A percentile compares a stretch with the other conserved stretches of the same genome.
These are phyloP conservation scores for Drymodes brunneopygia DNA, from an alignment of 2,113 vertebrate species.

Conservation along the genomic window DNA sequence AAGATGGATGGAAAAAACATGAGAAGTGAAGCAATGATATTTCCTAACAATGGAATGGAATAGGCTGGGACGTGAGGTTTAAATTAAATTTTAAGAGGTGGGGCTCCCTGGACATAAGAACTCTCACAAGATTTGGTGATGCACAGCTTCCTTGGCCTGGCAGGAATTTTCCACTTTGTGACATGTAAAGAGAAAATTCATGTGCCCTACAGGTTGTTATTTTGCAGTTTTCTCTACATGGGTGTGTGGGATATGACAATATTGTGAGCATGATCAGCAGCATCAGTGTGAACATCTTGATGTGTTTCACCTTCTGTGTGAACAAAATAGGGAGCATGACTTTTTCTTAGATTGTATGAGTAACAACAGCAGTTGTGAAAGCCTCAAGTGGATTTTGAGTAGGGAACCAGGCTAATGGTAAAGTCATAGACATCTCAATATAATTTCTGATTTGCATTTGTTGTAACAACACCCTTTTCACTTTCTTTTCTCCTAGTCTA, in stretches of 20 bases:
- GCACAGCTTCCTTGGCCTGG: neutral
- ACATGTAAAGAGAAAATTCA: neutral
- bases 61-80: neutral
- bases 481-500: neutral
- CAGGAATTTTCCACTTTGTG: neutral
- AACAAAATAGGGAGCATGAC: neutral
- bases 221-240: neutral
- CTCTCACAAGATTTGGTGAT: neutral
- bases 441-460: neutral
- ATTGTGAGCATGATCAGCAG: neutral
- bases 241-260: neutral
- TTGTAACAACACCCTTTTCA: neutral
- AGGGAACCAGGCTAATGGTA: neutral
- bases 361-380: neutral
- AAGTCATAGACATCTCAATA: neutral
- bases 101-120: neutral
- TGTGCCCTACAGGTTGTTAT: neutral
- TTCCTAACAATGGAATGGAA: neutral
- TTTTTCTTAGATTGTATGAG: neutral
- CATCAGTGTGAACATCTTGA: neutral
- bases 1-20: fast-evolving
- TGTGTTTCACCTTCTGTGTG: neutral
- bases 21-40: neutral
- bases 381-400: neutral
- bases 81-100: neutral